Base-by-base conservation (phyloP, 2,888 invertebrate genomes). In the Brachyopa scutellaris region DNA sequence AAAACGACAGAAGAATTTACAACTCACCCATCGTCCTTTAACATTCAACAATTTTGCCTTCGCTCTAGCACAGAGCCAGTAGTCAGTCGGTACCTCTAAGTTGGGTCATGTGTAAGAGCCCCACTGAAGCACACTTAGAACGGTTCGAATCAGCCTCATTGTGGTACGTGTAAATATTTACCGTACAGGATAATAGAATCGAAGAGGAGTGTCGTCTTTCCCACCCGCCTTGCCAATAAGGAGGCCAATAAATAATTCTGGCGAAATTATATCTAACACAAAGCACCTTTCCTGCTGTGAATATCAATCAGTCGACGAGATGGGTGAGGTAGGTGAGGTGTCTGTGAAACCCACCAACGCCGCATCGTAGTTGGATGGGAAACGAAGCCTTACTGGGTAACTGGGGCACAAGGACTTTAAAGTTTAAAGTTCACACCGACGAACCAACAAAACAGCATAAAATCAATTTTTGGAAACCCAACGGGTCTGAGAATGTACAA, bases 181-280 rank as follows among this genome's bases (percentile, higher is more conserved):
- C 70, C 77, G 77, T 70, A 66, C 70, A 82, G 61, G 66, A 77
- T 66, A 76, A 82, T 72, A 76, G 53, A 82, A 82, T 76, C 72
- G 72, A 80, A 76, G 67, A 49, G 76, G 45, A 61, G 47, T 53
- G 38, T 45, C 17, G 4, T 1, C 21, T 40, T 11, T 51, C 21
- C 19, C 29, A 7, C 9, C 40, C 6, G 21, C 8, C 17, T 4
- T n/a, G n/a, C 21, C 23, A 62, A 59, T 47, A 61, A 64, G 70
- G 26, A 66, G 77, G 77, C 70, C 77, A 72, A 82, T 82, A 82
- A 82, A 82, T 77, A 82, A 82, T 82, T 82, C 82, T 36, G 55
- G 23, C 70, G 59, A 72, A 82, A 82, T 82, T 77, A 82, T 82
- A 77, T 72, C 77, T 66, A 82, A 82, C 82, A 72, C 70, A 82